Evolutionary conservation across 2,113 vertebrate species (phyloP).

Genomic region (Varanus komodoensis): DNA sequence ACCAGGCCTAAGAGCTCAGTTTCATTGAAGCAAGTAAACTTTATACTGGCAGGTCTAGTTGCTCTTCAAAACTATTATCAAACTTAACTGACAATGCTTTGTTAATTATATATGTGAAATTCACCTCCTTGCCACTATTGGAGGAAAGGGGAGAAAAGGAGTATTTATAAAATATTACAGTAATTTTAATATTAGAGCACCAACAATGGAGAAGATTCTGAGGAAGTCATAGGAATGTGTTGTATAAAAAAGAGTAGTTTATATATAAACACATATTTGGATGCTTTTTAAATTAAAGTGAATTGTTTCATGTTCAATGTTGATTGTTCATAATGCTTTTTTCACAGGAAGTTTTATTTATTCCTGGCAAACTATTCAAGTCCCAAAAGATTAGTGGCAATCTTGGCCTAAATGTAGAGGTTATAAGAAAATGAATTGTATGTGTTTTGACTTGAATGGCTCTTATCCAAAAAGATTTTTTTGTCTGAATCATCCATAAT

Average conservation of each 20-base stretch:
- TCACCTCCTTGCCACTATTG: background rate
- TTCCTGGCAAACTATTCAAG: slow-evolving; percentile 3
- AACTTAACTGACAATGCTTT: background rate
- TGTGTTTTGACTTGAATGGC: slow-evolving; percentile 16
- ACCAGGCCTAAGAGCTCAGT: background rate
- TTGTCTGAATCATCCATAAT: slow-evolving; percentile 21
- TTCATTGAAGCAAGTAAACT: background rate
- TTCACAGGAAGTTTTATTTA: background rate
- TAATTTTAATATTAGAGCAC: background rate
- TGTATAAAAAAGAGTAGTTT: background rate
- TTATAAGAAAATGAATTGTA: slow-evolving; percentile 16
- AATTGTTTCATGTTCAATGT: background rate
- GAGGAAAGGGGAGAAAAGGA: too few species aligned
- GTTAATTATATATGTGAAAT: background rate
- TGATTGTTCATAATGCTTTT: background rate
- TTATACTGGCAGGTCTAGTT: background rate
- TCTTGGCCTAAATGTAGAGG: slow-evolving; percentile 9
- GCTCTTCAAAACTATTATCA: background rate
- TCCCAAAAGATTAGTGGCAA: slow-evolving; percentile 14
- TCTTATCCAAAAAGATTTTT: background rate
- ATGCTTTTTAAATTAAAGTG: background rate
- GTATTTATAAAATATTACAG: background rate
- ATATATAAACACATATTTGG: background rate
- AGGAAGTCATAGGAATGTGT: background rate
- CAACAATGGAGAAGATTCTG: background rate